A percentile compares a stretch with the other conserved stretches of the same genome.
Evolutionary conservation across 1,140 invertebrate genomes (phyloP).

Genomic region (Oedothorax gibbosus): DNA sequence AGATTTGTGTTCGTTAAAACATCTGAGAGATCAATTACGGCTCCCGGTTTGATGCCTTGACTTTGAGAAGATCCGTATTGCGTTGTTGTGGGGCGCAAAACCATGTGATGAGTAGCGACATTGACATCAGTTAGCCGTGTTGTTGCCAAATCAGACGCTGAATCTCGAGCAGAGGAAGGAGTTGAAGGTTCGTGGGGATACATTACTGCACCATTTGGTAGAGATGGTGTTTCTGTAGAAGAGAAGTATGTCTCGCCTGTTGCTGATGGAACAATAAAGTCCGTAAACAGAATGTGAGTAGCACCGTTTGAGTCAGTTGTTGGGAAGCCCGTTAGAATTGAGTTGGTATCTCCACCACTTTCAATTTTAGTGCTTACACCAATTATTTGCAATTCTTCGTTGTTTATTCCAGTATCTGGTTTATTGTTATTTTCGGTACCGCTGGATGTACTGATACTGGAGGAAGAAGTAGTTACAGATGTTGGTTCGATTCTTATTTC

Average conservation of each 20-base stretch:
- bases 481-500: conserved; percentile 48
- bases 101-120: conserved; percentile 47
- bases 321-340: conserved; percentile 50
- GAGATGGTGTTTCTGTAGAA: conserved; percentile 3
- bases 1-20: conserved; percentile 63
- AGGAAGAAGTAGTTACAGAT: not conserved
- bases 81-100: conserved; percentile 35
- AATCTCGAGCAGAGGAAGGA: conserved; percentile 40
- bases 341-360: conserved; percentile 11
- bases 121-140: conserved; percentile 49
- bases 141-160: conserved; percentile 47
- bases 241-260: not conserved
- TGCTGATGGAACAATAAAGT: conserved; percentile 59
- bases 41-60: conserved; percentile 62
- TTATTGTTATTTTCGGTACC: not conserved
- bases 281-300: conserved; percentile 63
- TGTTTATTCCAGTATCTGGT: not conserved
- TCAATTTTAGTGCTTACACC: conserved; percentile 47
- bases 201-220: conserved; percentile 3
- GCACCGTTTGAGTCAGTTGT: conserved; percentile 59
- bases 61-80: conserved; percentile 47
- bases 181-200: conserved; percentile 21
- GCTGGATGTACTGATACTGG: not conserved
- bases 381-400: conserved; percentile 48
- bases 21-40: conserved; percentile 65